Conservation (phyloP, 2,797 vertebrate species). For the Hyperoplus lanceolatus region DNA sequence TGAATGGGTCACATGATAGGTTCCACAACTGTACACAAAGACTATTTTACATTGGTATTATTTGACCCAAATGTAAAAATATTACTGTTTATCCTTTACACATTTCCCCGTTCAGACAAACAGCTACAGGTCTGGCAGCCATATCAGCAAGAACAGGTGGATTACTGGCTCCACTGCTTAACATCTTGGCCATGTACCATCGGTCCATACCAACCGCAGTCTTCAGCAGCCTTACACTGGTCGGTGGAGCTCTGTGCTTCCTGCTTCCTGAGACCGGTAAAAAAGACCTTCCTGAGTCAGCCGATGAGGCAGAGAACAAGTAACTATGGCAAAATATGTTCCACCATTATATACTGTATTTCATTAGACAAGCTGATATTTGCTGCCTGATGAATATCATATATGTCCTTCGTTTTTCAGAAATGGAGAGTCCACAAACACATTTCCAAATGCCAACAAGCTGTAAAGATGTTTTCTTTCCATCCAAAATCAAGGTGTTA, state of each 20-base stretch:
- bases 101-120: conserved; percentile 75
- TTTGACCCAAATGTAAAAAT: not conserved
- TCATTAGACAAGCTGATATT: not conserved
- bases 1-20: not conserved
- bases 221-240: conserved; percentile 76
- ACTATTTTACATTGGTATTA: too few relatives aligned
- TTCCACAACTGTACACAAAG: not conserved
- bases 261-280: conserved; percentile 87
- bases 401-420: conserved; percentile 11
- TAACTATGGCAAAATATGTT: conserved; percentile 27
- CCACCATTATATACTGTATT: not conserved
- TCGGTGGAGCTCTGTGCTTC: conserved; percentile 74
- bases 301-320: conserved; percentile 35
- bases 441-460: not conserved
- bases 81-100: not conserved
- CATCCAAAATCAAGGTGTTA: too few relatives aligned
- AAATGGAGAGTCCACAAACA: not conserved
- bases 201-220: conserved; percentile 77
- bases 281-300: conserved; percentile 79
- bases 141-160: conserved; percentile 70
- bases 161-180: conserved; percentile 83
- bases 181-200: conserved; percentile 80
- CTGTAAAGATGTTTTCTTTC: conserved; percentile 6
- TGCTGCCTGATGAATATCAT: not conserved
- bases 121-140: conserved; percentile 81